Evolutionary conservation across 1,140 invertebrate genomes (phyloP).

Genomic region (Euura saliciscinereae): DNA sequence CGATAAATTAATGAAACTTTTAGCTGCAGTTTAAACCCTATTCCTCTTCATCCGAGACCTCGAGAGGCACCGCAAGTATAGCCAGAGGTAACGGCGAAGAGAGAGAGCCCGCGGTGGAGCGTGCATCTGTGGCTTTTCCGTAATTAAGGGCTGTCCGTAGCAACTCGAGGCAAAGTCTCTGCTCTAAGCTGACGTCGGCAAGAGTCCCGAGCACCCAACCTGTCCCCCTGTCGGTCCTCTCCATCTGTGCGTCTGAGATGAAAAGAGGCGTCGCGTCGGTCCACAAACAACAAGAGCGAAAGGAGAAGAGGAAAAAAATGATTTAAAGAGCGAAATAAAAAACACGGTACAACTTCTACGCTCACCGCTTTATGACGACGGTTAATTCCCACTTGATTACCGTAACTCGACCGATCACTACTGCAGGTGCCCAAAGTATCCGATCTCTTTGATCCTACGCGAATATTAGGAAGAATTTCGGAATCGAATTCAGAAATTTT

Average conservation of each 20-base stretch:
- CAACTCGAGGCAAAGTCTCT: constrained; percentile 3
- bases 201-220: background rate
- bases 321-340: too few relatives aligned
- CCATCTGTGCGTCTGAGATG: background rate
- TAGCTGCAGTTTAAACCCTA: background rate
- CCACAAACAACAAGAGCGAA: too few relatives aligned
- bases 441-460: too few relatives aligned
- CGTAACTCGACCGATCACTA: too few relatives aligned
- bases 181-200: background rate
- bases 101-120: background rate
- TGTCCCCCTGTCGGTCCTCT: background rate
- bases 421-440: too few relatives aligned
- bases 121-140: constrained; percentile 6
- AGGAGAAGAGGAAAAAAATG: too few relatives aligned
- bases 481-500: too few relatives aligned
- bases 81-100: background rate
- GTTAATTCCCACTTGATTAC: too few relatives aligned
- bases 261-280: background rate
- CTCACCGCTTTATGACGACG: too few relatives aligned
- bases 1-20: background rate
- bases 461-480: too few relatives aligned
- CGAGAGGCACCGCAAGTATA: background rate
- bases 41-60: background rate
- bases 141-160: background rate
- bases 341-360: too few relatives aligned